A percentile compares a stretch with the other conserved stretches of the same genome.
Evolutionary conservation across 2,113 vertebrate genomes (phyloP).

Genomic region (mouse (Mus musculus)): GRCm39 chr17:13292501-13293000

Average conservation of each 20-base stretch:
- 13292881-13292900: neutral
- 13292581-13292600: fast-evolving
- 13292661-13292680: neutral
- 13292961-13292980: fast-evolving
- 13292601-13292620: fast-evolving
- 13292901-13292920: neutral
- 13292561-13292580: fast-evolving
- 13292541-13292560: neutral
- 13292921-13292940: neutral
- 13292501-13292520: constrained; percentile 70
- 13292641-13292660: fast-evolving
- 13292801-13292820: neutral
- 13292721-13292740: neutral
- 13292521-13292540: fast-evolving
- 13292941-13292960: fast-evolving
- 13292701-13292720: neutral
- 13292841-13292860: fast-evolving
- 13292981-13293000: fast-evolving
- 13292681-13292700: fast-evolving
- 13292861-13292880: neutral
- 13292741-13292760: neutral
- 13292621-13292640: neutral
- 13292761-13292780: fast-evolving
- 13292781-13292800: neutral
- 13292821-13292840: no score